These are phyloP conservation scores for Threskiornis aethiopicus DNA, from an alignment of 2,797 vertebrate species.

Conservation along the genomic window DNA sequence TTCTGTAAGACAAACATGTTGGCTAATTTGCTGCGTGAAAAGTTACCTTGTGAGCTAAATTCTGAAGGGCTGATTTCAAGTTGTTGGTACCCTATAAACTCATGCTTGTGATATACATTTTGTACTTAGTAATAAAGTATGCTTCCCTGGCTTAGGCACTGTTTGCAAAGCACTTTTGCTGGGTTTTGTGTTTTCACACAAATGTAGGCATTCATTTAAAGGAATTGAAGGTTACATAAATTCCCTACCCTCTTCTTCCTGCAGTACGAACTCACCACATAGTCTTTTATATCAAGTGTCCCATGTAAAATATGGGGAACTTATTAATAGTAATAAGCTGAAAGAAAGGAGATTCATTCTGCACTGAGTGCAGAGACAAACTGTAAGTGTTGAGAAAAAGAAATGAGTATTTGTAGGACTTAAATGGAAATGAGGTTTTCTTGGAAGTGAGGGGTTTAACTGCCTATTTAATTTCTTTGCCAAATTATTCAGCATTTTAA, in stretches of 20 bases:
- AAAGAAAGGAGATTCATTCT: background rate
- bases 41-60: background rate
- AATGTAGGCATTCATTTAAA: background rate
- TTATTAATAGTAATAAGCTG: background rate
- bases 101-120: background rate
- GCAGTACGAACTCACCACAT: background rate
- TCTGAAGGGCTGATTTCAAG: background rate
- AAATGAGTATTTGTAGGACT: background rate
- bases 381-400: background rate
- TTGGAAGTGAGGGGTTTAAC: background rate
- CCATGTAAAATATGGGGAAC: background rate
- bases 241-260: background rate
- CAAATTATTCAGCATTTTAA: background rate
- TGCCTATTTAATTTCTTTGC: background rate
- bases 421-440: background rate
- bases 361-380: background rate
- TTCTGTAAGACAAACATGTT: background rate
- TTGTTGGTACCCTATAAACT: background rate
- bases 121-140: background rate
- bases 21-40: background rate
- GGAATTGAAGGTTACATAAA: background rate
- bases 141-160: background rate
- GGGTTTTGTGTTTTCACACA: background rate
- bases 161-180: background rate
- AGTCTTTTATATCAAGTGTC: background rate